Evolutionary conservation across 2,888 invertebrate species (phyloP).

Genomic region (Drosophila subquinaria): DNA sequence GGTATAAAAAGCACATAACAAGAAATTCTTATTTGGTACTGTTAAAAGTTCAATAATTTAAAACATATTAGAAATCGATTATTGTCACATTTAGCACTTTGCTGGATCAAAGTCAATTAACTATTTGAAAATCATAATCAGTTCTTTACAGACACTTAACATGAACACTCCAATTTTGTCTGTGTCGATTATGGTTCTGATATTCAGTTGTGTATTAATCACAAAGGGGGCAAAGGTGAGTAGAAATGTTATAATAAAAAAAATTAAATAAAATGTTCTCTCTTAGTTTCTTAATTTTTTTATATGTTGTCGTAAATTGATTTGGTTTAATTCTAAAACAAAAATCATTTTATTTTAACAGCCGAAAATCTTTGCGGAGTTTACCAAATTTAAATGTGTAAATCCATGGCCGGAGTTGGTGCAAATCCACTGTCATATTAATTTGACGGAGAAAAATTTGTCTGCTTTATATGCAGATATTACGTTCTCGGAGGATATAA

Average conservation of each 20-base stretch:
- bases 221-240: constrained; percentile 1
- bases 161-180: constrained; percentile 1
- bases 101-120: too few relatives aligned
- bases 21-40: background rate
- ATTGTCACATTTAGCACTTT: too few relatives aligned
- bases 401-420: constrained; percentile 23
- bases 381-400: constrained; percentile 35
- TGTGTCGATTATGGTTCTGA: background rate
- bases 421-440: constrained; percentile 24
- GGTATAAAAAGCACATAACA: background rate
- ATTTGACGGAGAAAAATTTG: background rate
- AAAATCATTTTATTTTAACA: background rate
- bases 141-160: constrained; percentile 1
- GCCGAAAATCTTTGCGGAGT: constrained; percentile 15
- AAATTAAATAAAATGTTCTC: too few relatives aligned
- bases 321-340: background rate
- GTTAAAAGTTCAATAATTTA: background rate
- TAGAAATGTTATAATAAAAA: background rate
- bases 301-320: too few relatives aligned
- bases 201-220: background rate
- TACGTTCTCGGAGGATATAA: constrained; percentile 15
- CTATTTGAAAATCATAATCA: background rate
- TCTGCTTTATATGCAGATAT: background rate
- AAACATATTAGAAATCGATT: constrained; percentile 9
- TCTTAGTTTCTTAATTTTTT: too few relatives aligned